These are phyloP conservation scores for Pachycephus smyrnensis DNA, from an alignment of 2,888 invertebrate genomes.

Conservation along the genomic window DNA sequence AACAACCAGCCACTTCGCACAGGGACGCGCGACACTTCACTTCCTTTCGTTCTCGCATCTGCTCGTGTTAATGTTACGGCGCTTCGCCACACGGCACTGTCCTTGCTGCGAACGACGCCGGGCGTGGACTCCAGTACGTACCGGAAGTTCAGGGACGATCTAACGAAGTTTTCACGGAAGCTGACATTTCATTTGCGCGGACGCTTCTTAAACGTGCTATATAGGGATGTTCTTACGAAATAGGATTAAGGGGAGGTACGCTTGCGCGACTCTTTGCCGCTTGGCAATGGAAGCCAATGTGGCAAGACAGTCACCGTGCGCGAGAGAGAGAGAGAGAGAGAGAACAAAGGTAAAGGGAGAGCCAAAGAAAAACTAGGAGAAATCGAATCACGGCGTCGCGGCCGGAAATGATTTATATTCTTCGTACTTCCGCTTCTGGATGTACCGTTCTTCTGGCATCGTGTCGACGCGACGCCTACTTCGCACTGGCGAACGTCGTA, in stretches of 20 bases:
- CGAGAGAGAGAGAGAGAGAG: no score
- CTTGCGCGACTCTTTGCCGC: not conserved
- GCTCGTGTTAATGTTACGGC: not conserved
- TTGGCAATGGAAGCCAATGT: not conserved
- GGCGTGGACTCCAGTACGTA: not conserved
- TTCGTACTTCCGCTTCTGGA: slow-evolving; percentile 4
- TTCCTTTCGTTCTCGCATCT: not conserved
- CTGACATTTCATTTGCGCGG: not conserved
- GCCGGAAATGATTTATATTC: slow-evolving; percentile 51
- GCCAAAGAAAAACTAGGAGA: not conserved
- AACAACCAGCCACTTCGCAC: not conserved
- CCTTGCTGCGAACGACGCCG: no score
- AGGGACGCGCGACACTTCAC: not conserved
- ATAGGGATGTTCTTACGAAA: not conserved
- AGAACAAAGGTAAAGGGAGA: not conserved
- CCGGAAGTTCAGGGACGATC: not conserved
- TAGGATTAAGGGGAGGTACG: not conserved
- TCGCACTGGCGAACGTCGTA: not conserved
- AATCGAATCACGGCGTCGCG: not conserved
- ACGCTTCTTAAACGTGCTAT: not conserved
- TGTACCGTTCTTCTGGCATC: not conserved
- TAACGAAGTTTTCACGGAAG: not conserved
- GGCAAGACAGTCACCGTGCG: not conserved
- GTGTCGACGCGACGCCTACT: not conserved
- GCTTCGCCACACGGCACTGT: not conserved